Base-by-base conservation (phyloP, 2,797 vertebrate genomes). In the Agapornis canus region DNA sequence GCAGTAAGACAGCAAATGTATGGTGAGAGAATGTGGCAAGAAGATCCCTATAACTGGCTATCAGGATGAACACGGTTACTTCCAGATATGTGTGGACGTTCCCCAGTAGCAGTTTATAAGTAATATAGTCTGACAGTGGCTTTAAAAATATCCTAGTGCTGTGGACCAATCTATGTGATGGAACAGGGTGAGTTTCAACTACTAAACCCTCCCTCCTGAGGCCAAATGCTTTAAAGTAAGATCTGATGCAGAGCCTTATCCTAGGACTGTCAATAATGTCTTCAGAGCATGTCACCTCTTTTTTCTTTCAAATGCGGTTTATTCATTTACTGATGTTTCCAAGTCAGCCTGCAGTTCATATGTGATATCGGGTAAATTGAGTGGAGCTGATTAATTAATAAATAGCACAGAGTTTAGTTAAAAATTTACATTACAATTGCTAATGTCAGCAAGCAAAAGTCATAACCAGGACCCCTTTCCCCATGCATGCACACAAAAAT, bases 241-340 rank as follows among this genome's bases (percentile, higher is more conserved):
- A 95, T 94, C 78, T 78, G 86, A 91, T 91, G 80, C 87, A 94
- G 91, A 91, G 94, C 85, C 60, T 92, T 96, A 95, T 94, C 94
- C 66, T 22, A 16, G 26, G 37, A 88, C 61, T 89, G 73, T 84
- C 89, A 84, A 66, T 95, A 66, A 86, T 19, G 40, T 52, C 86
- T 93, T 79, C 87, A 77, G 77, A 94, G 73, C 82, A 82, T 1
- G 0, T 90, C 51, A 82, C 22, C 25, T 81, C 51, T 68, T 94
- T 86, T 92, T 90, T 71, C 75, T 88, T 92, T 97, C 82, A 84
- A 64, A 94, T 48, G 42, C 31, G 82, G 71, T 75, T 92, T 93
- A 82, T 95, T 95, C 85, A 85, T 84, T 96, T 92, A 66, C 63
- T 43, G 71, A 60, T 84, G 29, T 80, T 96, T 92, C 70, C 56